A percentile compares a stretch with the other conserved stretches of the same genome.
Conservation (phyloP, 2,888 invertebrate genomes). For the Amphipyra tragopoginis region DNA sequence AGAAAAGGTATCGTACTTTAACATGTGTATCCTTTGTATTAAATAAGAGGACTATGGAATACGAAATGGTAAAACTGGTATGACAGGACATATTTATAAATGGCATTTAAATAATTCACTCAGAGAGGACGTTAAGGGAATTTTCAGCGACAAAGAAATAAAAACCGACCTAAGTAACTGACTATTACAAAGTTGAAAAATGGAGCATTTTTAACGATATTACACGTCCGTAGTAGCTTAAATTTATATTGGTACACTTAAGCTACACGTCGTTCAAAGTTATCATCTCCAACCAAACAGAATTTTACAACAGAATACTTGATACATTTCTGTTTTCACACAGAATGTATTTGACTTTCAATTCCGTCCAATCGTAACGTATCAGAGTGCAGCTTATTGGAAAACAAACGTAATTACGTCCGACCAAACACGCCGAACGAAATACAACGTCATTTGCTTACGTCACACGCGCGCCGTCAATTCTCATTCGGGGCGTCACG, state of each 20-base stretch:
- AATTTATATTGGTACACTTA: too few species aligned
- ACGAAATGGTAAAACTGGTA: slow-evolving; percentile 20
- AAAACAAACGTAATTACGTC: slow-evolving; percentile 57
- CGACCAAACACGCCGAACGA: slow-evolving; percentile 54
- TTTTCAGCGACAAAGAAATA: too few species aligned
- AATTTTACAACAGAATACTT: slow-evolving; percentile 33
- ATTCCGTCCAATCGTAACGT: slow-evolving; percentile 55
- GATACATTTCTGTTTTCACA: slow-evolving; percentile 15
- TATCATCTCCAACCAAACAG: slow-evolving; percentile 20
- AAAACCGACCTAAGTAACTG: too few species aligned
- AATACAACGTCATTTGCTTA: slow-evolving; percentile 59
- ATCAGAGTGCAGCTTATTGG: slow-evolving; percentile 59
- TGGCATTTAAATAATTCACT: background rate
- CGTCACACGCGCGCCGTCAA: slow-evolving; percentile 57
- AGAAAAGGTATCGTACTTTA: slow-evolving; percentile 37
- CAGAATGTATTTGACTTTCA: slow-evolving; percentile 53
- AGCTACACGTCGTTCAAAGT: background rate
- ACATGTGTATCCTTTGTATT: slow-evolving; percentile 33
- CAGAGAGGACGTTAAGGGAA: too few species aligned
- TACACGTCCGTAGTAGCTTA: too few species aligned
- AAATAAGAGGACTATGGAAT: slow-evolving; percentile 39
- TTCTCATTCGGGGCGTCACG: slow-evolving; percentile 56
- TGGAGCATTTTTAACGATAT: too few species aligned
- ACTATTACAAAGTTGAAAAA: too few species aligned
- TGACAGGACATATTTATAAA: slow-evolving; percentile 13